Conservation (phyloP, 2,797 vertebrate genomes). For the Tragopan temminckii region DNA sequence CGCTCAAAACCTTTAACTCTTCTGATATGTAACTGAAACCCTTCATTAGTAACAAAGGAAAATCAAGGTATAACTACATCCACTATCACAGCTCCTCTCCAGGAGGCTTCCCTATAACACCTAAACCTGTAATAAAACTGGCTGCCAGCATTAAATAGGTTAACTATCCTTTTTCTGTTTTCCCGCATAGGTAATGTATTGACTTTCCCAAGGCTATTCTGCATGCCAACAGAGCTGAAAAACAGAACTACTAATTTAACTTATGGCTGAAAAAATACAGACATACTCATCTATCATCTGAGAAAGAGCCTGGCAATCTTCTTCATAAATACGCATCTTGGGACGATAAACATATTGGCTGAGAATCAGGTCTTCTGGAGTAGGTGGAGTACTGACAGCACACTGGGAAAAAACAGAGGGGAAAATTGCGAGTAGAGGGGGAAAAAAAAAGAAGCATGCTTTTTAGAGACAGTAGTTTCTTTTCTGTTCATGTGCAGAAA, state of each 20-base stretch:
- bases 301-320: constrained; percentile 84
- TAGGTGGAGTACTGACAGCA: constrained; percentile 66
- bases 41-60: background rate
- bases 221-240: background rate
- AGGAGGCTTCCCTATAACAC: background rate
- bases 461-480: constrained; percentile 2
- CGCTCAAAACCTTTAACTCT: background rate
- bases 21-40: background rate
- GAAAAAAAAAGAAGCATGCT: background rate
- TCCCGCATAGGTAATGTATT: background rate
- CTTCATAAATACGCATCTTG: constrained; percentile 89
- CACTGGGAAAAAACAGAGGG: constrained; percentile 60
- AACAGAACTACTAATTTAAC: background rate
- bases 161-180: background rate
- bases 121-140: background rate
- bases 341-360: constrained; percentile 87
- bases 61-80: background rate
- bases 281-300: constrained; percentile 88
- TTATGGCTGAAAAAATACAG: background rate
- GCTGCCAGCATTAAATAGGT: background rate
- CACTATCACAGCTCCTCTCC: background rate
- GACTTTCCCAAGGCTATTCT: background rate
- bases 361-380: constrained; percentile 83
- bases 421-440: background rate
- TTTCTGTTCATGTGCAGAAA: background rate